Evolutionary conservation across 2,888 invertebrate genomes (phyloP), one percentile per base, ranked within the genome.

Genomic region (Drosophila kambysellisi): DNA sequence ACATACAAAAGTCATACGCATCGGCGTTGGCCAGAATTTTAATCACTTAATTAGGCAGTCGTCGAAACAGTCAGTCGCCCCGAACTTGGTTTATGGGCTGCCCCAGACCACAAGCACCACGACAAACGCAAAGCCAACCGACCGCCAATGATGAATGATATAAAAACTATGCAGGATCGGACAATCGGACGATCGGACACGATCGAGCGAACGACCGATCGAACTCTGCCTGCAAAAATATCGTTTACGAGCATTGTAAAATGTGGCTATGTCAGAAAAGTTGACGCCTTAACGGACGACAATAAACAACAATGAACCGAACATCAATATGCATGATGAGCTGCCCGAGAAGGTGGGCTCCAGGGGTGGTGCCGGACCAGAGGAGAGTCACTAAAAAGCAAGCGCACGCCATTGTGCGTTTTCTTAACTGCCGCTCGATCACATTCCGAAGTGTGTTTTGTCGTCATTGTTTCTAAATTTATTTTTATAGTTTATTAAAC

Each of bases 1-100:
- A 92, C 93, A 92, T 92, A 92, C 92, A 92, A 92, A 91, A 92
- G 92, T 92, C 93, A 92, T 92, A 90, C 84, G 85, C 64, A 70
- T 60, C 80, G 88, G 78, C 89, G 83, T 81, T 79, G 92, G 83
- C 60, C 85, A 90, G 92, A 92, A 92, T 92, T 91, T 92, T 92
- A 92, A 92, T 92, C 89, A 91, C 90, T 91, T 92, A 91, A 92
- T 92, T 92, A 92, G 89, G 79, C 81, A 70, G 81, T 69, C 70
- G 70, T 41, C 65, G 70, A 66, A 25, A 58, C 33, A 30, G 60
- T 64, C 63, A 52, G 65, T 61, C 65, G 62, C 59, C 75, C 63
- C 63, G 54, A 76, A 64, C 68, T 65, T 79, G 62, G 65, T 81
- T 81, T 81, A 71, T 75, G 61, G 69, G 43, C 70, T 74, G 75